Conservation (phyloP, 2,113 vertebrate species). For the Bos javanicus region DNA sequence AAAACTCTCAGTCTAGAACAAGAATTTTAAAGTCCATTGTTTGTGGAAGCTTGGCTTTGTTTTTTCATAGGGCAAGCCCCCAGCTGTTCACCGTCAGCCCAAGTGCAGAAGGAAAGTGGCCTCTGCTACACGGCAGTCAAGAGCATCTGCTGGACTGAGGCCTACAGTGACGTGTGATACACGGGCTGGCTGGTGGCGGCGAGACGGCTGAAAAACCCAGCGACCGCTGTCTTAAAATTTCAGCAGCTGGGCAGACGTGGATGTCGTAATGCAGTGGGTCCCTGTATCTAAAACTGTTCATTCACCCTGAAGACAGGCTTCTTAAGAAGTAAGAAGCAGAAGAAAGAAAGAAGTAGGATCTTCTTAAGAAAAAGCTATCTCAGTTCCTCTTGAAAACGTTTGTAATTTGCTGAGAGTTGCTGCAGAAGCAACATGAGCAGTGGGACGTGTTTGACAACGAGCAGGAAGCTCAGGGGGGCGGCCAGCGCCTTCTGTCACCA, state of each 20-base stretch:
- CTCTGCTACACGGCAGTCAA: background rate
- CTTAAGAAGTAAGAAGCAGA: background rate
- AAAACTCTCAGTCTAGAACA: background rate
- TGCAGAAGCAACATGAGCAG: background rate
- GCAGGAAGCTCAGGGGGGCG: background rate
- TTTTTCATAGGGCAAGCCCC: background rate
- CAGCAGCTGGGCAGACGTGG: background rate
- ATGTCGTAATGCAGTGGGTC: background rate
- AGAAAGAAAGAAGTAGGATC: background rate
- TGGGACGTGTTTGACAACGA: background rate
- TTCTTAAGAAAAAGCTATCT: background rate
- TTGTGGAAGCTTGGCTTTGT: background rate
- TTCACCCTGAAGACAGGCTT: background rate
- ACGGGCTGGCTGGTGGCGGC: background rate
- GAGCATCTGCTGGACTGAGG: background rate
- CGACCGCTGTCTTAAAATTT: background rate
- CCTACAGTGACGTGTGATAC: background rate
- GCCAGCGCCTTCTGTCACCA: fast-evolving
- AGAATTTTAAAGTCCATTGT: background rate
- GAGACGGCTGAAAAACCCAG: background rate
- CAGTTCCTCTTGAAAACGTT: background rate
- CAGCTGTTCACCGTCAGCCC: background rate
- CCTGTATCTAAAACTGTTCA: background rate
- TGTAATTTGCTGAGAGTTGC: background rate
- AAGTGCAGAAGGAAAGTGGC: background rate